Percentiles rank a stretch among this genome's conserved stretches.
phyloP scores from a whole-genome alignment of 2,113 vertebrate genomes.

The Corythaixoides concolor region DNA sequence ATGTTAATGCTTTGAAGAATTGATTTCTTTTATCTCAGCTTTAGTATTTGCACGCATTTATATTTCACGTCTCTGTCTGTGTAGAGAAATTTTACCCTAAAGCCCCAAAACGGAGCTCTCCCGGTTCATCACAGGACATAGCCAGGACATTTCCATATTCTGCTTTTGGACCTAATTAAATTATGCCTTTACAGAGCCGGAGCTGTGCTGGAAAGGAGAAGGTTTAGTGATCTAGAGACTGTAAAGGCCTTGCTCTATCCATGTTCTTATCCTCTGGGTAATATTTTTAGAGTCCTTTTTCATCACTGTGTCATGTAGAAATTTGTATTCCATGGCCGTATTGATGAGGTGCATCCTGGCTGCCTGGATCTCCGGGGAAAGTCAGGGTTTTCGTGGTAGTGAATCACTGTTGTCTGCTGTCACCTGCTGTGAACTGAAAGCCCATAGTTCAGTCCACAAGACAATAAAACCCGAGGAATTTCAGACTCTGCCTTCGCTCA shows the following conservation, averaged over 20 bases:
- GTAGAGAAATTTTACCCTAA: background rate
- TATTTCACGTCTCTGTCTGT: background rate
- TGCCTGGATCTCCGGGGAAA: background rate
- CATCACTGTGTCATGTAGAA: background rate
- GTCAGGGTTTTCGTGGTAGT: no score
- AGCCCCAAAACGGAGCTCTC: background rate
- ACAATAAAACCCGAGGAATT: background rate
- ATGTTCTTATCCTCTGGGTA: background rate
- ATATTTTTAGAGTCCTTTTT: background rate
- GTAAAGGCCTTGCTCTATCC: background rate
- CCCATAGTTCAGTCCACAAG: background rate
- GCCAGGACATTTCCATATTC: background rate
- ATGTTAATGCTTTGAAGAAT: background rate
- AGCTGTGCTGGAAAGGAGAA: background rate
- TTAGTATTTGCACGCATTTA: background rate
- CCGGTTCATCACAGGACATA: background rate
- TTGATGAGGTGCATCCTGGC: background rate
- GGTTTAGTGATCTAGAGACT: background rate
- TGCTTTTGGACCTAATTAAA: background rate
- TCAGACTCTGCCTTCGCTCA: background rate
- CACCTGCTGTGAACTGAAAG: background rate
- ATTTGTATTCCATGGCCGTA: rapidly evolving
- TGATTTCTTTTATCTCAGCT: background rate
- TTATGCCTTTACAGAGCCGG: background rate
- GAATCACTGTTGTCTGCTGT: background rate